phyloP scores from a whole-genome alignment of 2,888 invertebrate genomes.

The Tuta absoluta region DNA sequence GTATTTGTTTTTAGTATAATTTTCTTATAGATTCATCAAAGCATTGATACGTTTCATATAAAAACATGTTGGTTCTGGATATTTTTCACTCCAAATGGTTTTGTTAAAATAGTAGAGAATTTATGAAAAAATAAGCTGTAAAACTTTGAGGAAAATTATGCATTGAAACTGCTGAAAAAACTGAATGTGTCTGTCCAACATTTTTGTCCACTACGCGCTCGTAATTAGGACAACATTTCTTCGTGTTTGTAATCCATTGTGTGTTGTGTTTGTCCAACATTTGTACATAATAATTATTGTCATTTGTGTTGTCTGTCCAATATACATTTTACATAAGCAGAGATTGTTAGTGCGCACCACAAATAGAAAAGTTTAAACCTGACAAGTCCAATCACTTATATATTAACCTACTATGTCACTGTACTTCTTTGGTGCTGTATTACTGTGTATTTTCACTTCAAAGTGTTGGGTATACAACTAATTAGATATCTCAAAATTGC shows the following conservation, averaged over 20 bases:
- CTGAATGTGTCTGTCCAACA: slow-evolving; percentile 34
- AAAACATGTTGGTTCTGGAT: no score
- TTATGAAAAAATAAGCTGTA: not conserved
- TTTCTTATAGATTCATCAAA: no score
- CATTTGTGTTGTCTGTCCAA: slow-evolving; percentile 11
- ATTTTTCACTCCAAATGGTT: no score
- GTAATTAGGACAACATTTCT: not conserved
- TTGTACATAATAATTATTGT: slow-evolving; percentile 33
- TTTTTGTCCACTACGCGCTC: slow-evolving; percentile 28
- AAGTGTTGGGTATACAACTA: no score
- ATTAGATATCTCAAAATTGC: no score
- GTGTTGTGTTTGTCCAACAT: slow-evolving; percentile 45
- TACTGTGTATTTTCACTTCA: no score
- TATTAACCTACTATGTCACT: not conserved
- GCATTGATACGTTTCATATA: no score
- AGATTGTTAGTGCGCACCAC: not conserved
- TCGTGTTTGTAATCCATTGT: slow-evolving; percentile 34
- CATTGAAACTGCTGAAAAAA: not conserved
- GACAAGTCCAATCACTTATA: not conserved
- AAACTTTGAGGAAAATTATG: not conserved
- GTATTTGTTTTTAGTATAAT: no score
- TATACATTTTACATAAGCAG: not conserved
- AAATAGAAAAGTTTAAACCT: no score
- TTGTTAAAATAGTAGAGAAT: not conserved
- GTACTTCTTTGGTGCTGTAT: no score